phyloP scores from a whole-genome alignment of 37 sponge, comb jelly and placozoan genomes.

The Aphrocallistes beatrix region DNA sequence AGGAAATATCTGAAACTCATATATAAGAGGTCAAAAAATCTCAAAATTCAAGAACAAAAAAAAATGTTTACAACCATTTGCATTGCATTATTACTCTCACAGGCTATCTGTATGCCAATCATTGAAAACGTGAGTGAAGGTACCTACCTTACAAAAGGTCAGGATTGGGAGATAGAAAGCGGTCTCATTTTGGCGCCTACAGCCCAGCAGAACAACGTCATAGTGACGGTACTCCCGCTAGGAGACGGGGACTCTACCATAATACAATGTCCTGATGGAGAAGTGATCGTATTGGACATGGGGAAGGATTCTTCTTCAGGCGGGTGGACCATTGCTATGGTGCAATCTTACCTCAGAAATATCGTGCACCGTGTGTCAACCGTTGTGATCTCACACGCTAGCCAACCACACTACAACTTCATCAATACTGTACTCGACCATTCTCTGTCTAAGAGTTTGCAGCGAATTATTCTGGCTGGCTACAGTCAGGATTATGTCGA shows the following conservation, averaged over 20 bases:
- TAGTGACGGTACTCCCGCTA: not conserved
- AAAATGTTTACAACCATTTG: not conserved
- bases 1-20: too few relatives aligned
- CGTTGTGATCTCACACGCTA: not conserved
- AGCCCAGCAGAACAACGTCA: not conserved
- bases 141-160: not conserved
- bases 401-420: not conserved
- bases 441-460: not conserved
- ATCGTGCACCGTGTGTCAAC: not conserved
- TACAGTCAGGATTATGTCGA: not conserved
- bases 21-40: too few relatives aligned
- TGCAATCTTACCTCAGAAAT: not conserved
- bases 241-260: not conserved
- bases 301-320: not conserved
- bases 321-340: not conserved
- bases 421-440: not conserved
- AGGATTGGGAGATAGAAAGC: constrained; percentile 16
- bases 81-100: not conserved
- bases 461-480: not conserved
- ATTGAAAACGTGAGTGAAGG: not conserved
- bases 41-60: too few relatives aligned
- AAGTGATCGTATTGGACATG: not conserved
- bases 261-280: constrained; percentile 14
- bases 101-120: not conserved
- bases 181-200: not conserved